phyloP scores from a whole-genome alignment of 2,113 vertebrate species.

The Trematomus loennbergii region DNA sequence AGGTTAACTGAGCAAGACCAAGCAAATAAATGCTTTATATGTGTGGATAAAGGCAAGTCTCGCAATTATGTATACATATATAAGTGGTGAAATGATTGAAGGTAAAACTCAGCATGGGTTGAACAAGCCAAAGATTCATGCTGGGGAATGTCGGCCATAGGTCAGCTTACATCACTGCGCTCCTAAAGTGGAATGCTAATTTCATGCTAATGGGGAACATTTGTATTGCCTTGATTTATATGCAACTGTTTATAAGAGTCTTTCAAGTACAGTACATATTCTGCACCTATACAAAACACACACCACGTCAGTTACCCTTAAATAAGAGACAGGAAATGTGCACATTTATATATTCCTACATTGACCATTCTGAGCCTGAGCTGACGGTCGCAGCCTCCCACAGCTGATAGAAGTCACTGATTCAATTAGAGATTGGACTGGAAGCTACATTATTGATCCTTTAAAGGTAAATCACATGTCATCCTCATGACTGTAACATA shows the following conservation, averaged over 20 bases:
- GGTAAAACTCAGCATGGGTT: neutral
- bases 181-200: too few relatives aligned
- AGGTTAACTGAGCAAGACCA: constrained; percentile 4
- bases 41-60: neutral
- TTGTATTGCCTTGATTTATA: neutral
- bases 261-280: constrained; percentile 2
- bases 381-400: neutral
- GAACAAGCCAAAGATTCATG: neutral
- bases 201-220: too few relatives aligned
- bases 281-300: neutral
- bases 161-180: too few relatives aligned
- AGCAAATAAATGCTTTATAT: neutral
- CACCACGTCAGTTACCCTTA: neutral
- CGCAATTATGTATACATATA: too few relatives aligned
- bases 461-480: constrained; percentile 4
- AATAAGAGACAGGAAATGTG: neutral
- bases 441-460: neutral
- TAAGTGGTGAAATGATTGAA: neutral
- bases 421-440: neutral
- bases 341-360: neutral
- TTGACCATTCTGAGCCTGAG: neutral
- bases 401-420: neutral
- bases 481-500: neutral
- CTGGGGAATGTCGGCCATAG: neutral
- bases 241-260: constrained; percentile 1